These are phyloP conservation scores for Gonatopus flavifemur DNA, from an alignment of 1,140 invertebrate genomes.

Conservation along the genomic window DNA sequence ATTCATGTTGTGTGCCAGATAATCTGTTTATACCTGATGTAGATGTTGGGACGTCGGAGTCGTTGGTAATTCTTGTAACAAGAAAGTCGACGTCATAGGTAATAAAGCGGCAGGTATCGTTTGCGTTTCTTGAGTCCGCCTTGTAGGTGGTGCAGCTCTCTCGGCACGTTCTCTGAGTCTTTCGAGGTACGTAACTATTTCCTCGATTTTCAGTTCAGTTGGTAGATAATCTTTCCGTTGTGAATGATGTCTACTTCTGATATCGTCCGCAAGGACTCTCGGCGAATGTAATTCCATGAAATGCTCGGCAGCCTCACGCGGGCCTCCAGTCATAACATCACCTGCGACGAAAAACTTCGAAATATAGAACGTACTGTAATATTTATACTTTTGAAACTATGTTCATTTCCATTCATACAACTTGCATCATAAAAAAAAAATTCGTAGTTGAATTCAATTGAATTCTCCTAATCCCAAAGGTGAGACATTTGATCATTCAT, in stretches of 20 bases:
- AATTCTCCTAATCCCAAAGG: no score
- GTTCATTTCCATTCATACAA: no score
- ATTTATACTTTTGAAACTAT: no score
- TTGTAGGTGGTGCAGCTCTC: conserved; percentile 41
- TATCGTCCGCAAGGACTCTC: conserved; percentile 69
- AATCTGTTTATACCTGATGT: conserved; percentile 45
- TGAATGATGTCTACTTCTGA: conserved; percentile 40
- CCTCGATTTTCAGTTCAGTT: conserved; percentile 45
- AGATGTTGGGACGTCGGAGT: conserved; percentile 42
- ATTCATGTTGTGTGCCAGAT: no score
- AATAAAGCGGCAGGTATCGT: conserved; percentile 49
- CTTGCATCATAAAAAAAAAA: no score
- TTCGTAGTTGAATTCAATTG: no score
- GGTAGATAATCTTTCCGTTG: conserved; percentile 47
- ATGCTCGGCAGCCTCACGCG: conserved; percentile 76
- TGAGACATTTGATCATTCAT: no score
- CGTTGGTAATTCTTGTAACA: conserved; percentile 50
- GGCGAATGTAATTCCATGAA: conserved; percentile 81
- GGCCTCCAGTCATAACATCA: conserved; percentile 76
- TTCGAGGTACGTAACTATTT: conserved; percentile 48
- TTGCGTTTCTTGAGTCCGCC: conserved; percentile 55
- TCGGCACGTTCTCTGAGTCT: conserved; percentile 50
- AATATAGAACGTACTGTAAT: no score
- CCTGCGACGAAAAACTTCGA: no score
- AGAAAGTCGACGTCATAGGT: conserved; percentile 43